Percentiles rank a stretch among this genome's conserved stretches.
Evolutionary conservation across 2,888 invertebrate species (phyloP).

Genomic region (Pristionchus entomophagus): DNA sequence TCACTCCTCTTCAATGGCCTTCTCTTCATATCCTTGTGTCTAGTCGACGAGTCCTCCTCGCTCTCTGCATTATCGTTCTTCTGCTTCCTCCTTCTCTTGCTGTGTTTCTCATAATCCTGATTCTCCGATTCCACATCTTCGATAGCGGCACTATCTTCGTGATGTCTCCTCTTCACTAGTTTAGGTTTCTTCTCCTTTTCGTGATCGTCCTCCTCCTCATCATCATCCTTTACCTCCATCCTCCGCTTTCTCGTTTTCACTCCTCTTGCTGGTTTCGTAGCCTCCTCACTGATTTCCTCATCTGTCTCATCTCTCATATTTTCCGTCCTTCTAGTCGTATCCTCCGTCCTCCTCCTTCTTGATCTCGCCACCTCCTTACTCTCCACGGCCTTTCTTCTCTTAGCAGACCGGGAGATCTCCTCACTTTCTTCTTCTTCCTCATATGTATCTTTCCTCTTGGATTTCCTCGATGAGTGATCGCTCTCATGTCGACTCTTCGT

Average conservation of each 20-base stretch:
- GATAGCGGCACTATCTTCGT: too few species aligned
- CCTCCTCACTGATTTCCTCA: background rate
- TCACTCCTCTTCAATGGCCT: background rate
- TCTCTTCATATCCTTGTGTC: background rate
- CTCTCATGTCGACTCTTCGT: too few species aligned
- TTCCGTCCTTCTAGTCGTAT: background rate
- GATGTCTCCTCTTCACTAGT: background rate
- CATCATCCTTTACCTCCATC: background rate
- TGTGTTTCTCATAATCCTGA: background rate
- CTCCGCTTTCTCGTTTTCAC: background rate
- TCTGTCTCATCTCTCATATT: background rate
- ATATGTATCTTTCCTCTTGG: too few species aligned
- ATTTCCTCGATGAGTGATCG: too few species aligned
- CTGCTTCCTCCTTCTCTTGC: background rate
- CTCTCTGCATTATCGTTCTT: background rate
- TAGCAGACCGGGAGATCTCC: too few species aligned
- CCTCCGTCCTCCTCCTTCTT: too few species aligned
- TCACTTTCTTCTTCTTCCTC: too few species aligned
- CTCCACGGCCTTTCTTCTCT: too few species aligned
- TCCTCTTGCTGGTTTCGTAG: background rate
- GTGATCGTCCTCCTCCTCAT: background rate
- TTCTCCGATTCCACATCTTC: background rate
- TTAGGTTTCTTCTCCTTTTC: background rate
- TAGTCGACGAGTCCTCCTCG: background rate
- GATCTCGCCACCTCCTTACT: too few species aligned